Base-by-base conservation (phyloP, 2,113 vertebrate genomes). In the Ciconia maguari region DNA sequence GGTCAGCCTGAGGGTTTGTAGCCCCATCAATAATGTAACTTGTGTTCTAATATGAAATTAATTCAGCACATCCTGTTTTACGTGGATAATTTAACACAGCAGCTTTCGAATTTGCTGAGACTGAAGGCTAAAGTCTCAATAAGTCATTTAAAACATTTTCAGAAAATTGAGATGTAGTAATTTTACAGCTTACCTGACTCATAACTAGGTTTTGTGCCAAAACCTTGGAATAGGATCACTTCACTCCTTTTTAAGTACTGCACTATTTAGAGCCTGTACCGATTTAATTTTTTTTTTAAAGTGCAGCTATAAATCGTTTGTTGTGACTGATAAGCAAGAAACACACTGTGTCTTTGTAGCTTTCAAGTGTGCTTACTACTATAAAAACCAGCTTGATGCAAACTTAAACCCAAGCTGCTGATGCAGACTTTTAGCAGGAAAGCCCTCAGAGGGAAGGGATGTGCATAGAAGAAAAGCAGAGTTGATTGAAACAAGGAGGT, bases 61-160 rank as follows among this genome's bases (percentile, higher is more conserved):
- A 95, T 93, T 95, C 84, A 93, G 77, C 77, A 87, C 84, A 87
- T 95, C 74, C 93, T 91, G 68, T 32, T 89, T 91, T 60, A 77
- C 16, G 19, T 60, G 84, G 87, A 60, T 93, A 95, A 91, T 69
- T 77, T 86, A 93, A 77, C 72, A 87, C 7, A 87, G 81, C n/a
- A 84, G 54, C 82, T 93, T 93, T 93, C 2, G 5, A 34, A 65
- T 93, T 89, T 55, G 26, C 69, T 84, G 36, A 61, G 64, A 44
- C 77, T 80, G 81, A 87, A 91, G 77, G 72, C 84, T 84, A 41
- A 89, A 94, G 58, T 87, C 44, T 55, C 71, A 68, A 8, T 55
- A 69, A 80, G 62, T 86, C 13, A 87, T 91, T 91, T 80, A 62
- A 87, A 89, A 69, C 24, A 44, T 95, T 75, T 81, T 83, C 15